Evolutionary conservation across 2,888 invertebrate genomes (phyloP).

Genomic region (Choreutis nemorana): DNA sequence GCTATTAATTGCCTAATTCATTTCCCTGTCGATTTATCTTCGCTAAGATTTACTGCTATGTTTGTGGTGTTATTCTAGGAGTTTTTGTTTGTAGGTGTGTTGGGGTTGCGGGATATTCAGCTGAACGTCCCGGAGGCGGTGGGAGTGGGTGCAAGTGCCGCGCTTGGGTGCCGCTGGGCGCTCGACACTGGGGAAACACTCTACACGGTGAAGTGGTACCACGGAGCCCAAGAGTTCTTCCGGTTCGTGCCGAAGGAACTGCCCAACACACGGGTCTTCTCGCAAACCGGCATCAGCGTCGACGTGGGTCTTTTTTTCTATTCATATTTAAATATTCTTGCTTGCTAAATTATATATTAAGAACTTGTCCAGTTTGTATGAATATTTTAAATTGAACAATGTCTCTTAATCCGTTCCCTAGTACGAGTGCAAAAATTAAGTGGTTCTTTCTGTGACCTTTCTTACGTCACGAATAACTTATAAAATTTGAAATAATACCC

Average conservation of each 20-base stretch:
- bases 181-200: slow-evolving; percentile 73
- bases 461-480: too few species aligned
- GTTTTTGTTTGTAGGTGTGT: slow-evolving; percentile 46
- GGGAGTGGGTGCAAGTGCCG: slow-evolving; percentile 74
- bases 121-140: slow-evolving; percentile 77
- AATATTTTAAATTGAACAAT: too few species aligned
- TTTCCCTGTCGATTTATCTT: slow-evolving; percentile 1
- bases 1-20: too few species aligned
- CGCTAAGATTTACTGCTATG: neutral
- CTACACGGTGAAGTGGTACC: slow-evolving; percentile 86
- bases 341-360: too few species aligned
- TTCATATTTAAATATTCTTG: too few species aligned
- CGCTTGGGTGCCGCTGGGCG: slow-evolving; percentile 76
- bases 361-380: too few species aligned
- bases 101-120: slow-evolving; percentile 71
- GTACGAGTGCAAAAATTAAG: too few species aligned
- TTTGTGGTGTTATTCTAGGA: neutral
- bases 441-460: too few species aligned
- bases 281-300: slow-evolving; percentile 71
- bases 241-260: slow-evolving; percentile 82
- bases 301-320: slow-evolving; percentile 76
- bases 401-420: too few species aligned
- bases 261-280: slow-evolving; percentile 78
- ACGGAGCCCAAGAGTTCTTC: slow-evolving; percentile 79
- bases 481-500: too few species aligned